Conservation (phyloP, 2,888 invertebrate species). For the Tinea pellionella region DNA sequence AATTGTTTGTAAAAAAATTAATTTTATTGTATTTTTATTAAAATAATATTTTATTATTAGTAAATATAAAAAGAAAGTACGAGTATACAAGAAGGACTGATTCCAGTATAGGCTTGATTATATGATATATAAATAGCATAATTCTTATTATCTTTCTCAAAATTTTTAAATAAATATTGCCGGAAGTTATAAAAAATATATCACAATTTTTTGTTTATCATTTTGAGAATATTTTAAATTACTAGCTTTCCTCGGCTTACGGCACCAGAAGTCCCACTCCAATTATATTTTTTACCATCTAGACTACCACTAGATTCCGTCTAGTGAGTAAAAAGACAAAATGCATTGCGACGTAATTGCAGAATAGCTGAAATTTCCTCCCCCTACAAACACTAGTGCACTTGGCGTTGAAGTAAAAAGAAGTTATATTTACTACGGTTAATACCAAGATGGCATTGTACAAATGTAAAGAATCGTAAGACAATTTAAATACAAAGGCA, state of each 20-base stretch:
- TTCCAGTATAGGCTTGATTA: no score
- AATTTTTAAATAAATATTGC: no score
- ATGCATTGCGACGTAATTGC: constrained; percentile 14
- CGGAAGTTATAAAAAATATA: no score
- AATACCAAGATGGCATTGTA: background rate
- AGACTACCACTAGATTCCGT: constrained; percentile 4
- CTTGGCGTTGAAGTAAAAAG: constrained; percentile 9
- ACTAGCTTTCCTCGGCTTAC: background rate
- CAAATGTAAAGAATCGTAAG: no score
- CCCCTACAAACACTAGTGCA: background rate
- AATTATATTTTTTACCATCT: constrained; percentile 11
- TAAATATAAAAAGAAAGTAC: no score
- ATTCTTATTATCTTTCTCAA: no score
- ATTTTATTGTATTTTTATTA: no score
- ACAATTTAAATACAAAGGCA: no score
- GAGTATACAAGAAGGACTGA: no score
- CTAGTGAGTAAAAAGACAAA: constrained; percentile 13
- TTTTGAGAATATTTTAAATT: background rate
- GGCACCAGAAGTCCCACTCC: background rate
- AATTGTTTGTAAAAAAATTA: background rate
- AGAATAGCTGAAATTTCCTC: constrained; percentile 13
- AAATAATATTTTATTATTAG: no score
- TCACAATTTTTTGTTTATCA: background rate
- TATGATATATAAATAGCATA: no score
- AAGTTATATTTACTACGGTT: background rate